Base-by-base conservation (phyloP, 2,797 vertebrate genomes). In the Nyctalus aviator region DNA sequence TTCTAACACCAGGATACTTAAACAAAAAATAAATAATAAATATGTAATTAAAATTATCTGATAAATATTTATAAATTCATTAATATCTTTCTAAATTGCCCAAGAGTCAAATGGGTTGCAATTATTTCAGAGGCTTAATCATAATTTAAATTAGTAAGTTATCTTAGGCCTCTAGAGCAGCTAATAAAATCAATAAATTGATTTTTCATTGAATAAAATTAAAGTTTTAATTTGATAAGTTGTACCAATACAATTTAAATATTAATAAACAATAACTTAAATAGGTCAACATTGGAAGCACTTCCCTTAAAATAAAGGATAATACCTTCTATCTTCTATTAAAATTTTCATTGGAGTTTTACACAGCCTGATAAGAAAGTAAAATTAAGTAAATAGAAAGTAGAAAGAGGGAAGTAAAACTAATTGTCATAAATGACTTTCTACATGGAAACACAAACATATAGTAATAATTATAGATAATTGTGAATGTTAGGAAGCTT, bases 371-470 rank as follows among this genome's bases (percentile, higher is more conserved):
- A 46, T 44, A 88, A 48, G 2, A 92, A 83, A 91, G 87, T 25
- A 81, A 68, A 75, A 50, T 71, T 41, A 20, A 57, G 77, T 73
- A 88, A 90, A 77, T 6, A 81, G n/a, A 15, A 95, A 81, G 88
- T 73, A 18, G 17, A 78, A 91, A 81, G 17, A 41, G n/a, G 8
- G 68, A 84, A 95, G n/a, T 57, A 84, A 93, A 50, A 15, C 81
- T 48, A 15, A 62, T 79, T 90, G 50, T 85, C 23, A 84, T 64
- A 66, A 94, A 7, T 73, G 7, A 88, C 88, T 96, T 87, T 91
- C 69, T 76, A 94, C 5, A 57, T 41, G 21, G 21, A 93, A 90
- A 79, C 23, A 55, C 3, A 90, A 23, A 90, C 2, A 92, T 53
- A 75, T 41, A n/a, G 44, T 9, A 18, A 86, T 21, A 82, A 46